Evolutionary conservation across 2,797 vertebrate species (phyloP), one percentile per base, ranked within the genome.

Genomic region (Microchirus variegatus): DNA sequence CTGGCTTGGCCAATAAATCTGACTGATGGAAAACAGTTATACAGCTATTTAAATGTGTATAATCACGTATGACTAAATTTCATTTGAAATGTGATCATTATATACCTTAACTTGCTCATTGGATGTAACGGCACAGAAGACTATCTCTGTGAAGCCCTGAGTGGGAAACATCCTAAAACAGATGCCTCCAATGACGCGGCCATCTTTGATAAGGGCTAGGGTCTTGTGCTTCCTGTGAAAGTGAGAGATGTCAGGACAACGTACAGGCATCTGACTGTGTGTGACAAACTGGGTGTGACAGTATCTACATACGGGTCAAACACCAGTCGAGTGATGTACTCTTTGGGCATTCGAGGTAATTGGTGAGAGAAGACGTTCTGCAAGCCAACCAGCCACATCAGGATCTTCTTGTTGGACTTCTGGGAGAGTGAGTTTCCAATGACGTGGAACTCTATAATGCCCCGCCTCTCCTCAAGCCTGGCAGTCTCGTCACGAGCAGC

Each of bases 121-220:
- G 53, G 97, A 99, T 0, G 97, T 99, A 78, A 99, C 97, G 0
- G 97, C 97, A 1, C 97, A 99, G 88, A 99, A 99, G 70, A 99
- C 97, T 0, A 99, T 99, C 90, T 99, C 97, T 0, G 97, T 99
- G 92, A 99, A 99, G 71, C 97, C 97, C 91, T 99, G 97, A 57
- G 97, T 97, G 56, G 97, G 97, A 86, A 99, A 99, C 97, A 99
- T 98, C 69, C 97, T 94, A 92, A 99, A 99, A 89, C 97, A 99
- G 91, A 99, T 96, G 57, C 97, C 97, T n/a, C 97, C 97, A 0
- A 99, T 99, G 85, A 99, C 97, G 10, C 97, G 94, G 19, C 97
- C 97, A 0, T 99, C 97, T 93, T 99, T 99, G 77, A 99, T 98
- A 45, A 99, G 91, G 3, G 97, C 97, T 70, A 99, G 84, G 26